Evolutionary conservation across 2,113 vertebrate genomes (phyloP), one percentile per base, ranked within the genome.

Genomic region (Eublepharis macularius): DNA sequence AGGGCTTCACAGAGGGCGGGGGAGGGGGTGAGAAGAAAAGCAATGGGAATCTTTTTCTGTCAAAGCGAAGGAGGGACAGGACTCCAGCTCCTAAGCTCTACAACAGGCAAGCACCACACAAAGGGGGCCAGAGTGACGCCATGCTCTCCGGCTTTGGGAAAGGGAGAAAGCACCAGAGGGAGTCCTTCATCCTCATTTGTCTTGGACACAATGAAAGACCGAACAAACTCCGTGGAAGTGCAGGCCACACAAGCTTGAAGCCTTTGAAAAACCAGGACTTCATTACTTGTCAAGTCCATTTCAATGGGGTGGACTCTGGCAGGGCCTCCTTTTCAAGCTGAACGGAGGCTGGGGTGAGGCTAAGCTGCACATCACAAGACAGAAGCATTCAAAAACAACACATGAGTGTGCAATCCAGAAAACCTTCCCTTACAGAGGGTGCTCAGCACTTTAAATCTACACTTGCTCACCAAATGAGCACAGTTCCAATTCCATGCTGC

Each of bases 241-340:
- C 70, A 14, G 47, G 13, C 11, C 54, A 75, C 81, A 75, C 54
- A 74, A 34, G 72, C 70, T n/a, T 17, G 11, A 36, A 26, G 70
- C 51, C 54, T 75, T 43, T 83, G 70, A 83, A 75, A 74, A 45
- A 21, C 41, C 54, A 21, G 39, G 69, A 74, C 32, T 83, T 65
- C 54, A 83, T 65, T 65, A 76, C 82, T 76, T 47, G 32, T 34
- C 12, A 4, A 76, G 17, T 41, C 51, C 54, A 6, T 75, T 65
- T 83, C 82, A 65, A 83, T 26, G 17, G 82, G 36, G 19, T 34
- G 57, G 57, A 36, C 45, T 34, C 32, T 60, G 39, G 82, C 68
- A 47, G 41, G 81, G 70, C 57, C 72, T n/a, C 82, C 72, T 76
- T 83, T 83, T 75, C 82, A 83, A 76, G 72, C 21, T 6, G 21